These are phyloP conservation scores for Chrysodeixis includens DNA, from an alignment of 2,888 invertebrate genomes.

Conservation along the genomic window DNA sequence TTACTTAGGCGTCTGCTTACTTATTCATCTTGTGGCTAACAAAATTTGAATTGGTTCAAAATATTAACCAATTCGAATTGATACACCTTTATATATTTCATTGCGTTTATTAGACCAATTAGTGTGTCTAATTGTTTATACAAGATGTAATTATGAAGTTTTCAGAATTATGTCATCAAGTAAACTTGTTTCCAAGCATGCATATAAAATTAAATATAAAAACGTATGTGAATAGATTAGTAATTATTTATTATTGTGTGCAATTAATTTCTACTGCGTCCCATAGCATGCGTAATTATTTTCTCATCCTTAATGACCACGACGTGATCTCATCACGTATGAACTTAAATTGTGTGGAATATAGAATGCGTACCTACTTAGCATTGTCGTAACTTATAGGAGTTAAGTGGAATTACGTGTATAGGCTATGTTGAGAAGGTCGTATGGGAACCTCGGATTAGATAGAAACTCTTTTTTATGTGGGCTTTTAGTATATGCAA, in stretches of 20 bases:
- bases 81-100: not conserved
- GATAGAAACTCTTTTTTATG: slow-evolving; percentile 20
- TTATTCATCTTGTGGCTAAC: not conserved
- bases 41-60: not conserved
- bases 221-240: slow-evolving; percentile 11
- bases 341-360: slow-evolving; percentile 55
- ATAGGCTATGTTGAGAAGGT: slow-evolving; percentile 26
- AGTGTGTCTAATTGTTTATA: too few relatives aligned
- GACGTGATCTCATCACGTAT: slow-evolving; percentile 68
- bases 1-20: not conserved
- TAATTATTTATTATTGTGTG: slow-evolving; percentile 28
- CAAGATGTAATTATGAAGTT: slow-evolving; percentile 7
- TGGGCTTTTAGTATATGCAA: slow-evolving; percentile 36
- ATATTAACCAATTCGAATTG: not conserved
- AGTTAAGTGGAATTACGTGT: slow-evolving; percentile 17
- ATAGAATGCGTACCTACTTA: slow-evolving; percentile 22
- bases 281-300: slow-evolving; percentile 53
- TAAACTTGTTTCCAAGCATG: slow-evolving; percentile 15
- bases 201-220: slow-evolving; percentile 5
- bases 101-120: too few relatives aligned
- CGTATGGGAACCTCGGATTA: slow-evolving; percentile 21
- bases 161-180: slow-evolving; percentile 30
- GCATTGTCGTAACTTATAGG: slow-evolving; percentile 20
- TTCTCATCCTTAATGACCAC: slow-evolving; percentile 58
- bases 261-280: slow-evolving; percentile 45